Evolutionary conservation across 2,113 vertebrate genomes (phyloP).

Genomic region (Hemiprocne comata): DNA sequence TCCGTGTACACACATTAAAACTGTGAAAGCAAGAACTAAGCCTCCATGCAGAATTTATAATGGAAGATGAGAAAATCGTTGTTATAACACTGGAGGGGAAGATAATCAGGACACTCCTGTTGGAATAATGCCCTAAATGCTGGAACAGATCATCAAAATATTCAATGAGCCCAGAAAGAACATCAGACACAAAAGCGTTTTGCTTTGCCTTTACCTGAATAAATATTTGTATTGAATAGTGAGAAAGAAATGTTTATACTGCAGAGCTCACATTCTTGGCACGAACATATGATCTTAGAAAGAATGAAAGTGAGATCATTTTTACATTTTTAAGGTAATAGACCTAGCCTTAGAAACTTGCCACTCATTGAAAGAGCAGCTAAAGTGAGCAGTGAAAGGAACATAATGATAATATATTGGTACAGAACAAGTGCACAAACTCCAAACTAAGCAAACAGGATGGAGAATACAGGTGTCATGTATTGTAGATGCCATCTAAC

Average conservation of each 20-base stretch:
- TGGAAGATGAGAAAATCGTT: background rate
- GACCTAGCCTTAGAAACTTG: background rate
- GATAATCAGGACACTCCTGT: background rate
- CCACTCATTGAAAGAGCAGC: background rate
- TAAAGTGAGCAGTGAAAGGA: conserved; percentile 1
- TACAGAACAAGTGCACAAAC: background rate
- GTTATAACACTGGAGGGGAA: background rate
- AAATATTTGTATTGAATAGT: background rate
- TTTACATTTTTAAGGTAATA: background rate
- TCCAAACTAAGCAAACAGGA: background rate
- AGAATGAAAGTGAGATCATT: background rate
- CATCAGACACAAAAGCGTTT: background rate
- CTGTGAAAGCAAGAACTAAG: background rate
- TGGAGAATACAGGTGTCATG: background rate
- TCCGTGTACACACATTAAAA: background rate
- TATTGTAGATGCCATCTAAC: background rate
- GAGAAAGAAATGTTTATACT: background rate
- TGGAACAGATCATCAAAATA: background rate
- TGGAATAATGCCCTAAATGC: background rate
- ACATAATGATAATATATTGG: background rate
- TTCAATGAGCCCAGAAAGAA: background rate
- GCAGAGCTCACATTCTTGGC: background rate
- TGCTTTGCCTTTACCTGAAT: conserved; percentile 15
- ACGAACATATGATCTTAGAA: background rate
- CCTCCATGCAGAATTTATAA: background rate